Evolutionary conservation across 2,113 vertebrate species (phyloP).

Genomic region (Scytalopus superciliaris): DNA sequence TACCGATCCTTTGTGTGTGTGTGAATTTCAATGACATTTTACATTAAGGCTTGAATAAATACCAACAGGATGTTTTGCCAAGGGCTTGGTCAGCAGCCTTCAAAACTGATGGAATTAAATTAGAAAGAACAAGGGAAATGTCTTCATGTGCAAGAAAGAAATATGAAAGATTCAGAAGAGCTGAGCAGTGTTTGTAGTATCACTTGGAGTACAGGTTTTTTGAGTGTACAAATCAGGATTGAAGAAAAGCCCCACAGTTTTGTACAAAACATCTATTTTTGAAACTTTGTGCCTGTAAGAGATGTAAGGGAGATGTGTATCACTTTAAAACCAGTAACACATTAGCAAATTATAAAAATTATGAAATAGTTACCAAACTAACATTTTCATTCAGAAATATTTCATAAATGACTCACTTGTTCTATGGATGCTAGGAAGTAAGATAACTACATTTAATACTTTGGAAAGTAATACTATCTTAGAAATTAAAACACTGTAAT

Average conservation of each 20-base stretch:
- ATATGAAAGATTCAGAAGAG: background rate
- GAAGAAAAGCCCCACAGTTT: background rate
- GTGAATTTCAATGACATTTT: conserved; percentile 38
- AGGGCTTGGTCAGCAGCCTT: conserved; percentile 16
- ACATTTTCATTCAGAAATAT: background rate
- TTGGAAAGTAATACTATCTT: background rate
- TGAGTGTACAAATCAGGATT: background rate
- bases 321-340: background rate
- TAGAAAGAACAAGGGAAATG: background rate
- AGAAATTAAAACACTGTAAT: background rate
- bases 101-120: background rate
- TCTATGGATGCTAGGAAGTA: background rate
- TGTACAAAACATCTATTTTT: background rate
- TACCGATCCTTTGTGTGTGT: background rate
- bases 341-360: background rate
- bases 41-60: conserved; percentile 24
- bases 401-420: background rate
- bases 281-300: background rate
- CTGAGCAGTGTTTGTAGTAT: background rate
- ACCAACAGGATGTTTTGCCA: background rate
- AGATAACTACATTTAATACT: background rate
- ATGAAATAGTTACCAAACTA: background rate
- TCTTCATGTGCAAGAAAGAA: background rate
- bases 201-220: background rate
- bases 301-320: background rate